phyloP scores from a whole-genome alignment of 2,888 invertebrate species.

The Drosophila multiciliata region DNA sequence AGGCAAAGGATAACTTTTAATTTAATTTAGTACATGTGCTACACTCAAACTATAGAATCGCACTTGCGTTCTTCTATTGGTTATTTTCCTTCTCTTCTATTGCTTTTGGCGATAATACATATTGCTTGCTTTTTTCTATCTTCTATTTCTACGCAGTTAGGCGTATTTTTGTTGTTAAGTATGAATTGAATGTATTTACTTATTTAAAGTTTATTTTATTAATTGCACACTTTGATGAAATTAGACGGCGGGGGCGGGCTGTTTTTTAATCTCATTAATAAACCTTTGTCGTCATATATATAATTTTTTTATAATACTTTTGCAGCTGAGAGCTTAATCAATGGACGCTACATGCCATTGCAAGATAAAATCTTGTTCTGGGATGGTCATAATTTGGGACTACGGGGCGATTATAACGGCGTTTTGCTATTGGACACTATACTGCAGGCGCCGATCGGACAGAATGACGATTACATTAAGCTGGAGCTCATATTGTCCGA shows the following conservation, averaged over 20 bases:
- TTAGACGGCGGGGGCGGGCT: neutral
- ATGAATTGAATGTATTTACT: neutral
- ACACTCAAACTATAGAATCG: neutral
- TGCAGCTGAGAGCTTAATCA: conserved; percentile 86
- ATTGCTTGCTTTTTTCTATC: conserved; percentile 22
- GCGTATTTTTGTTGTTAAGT: conserved; percentile 12
- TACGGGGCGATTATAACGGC: conserved; percentile 96
- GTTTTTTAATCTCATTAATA: neutral
- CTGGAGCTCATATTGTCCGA: conserved; percentile 95
- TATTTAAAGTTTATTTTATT: neutral
- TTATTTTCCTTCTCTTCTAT: neutral
- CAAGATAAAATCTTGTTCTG: conserved; percentile 94
- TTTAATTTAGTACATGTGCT: neutral
- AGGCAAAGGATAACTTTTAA: conserved; percentile 16
- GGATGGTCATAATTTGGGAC: conserved; percentile 92
- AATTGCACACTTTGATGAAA: conserved; percentile 27
- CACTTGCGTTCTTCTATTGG: neutral
- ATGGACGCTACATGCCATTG: conserved; percentile 90
- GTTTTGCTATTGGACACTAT: conserved; percentile 95
- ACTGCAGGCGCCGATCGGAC: conserved; percentile 92
- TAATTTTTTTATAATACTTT: neutral
- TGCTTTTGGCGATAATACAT: conserved; percentile 6
- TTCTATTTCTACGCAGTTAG: conserved; percentile 47
- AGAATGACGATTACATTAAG: conserved; percentile 91
- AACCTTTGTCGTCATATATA: neutral